Base-by-base conservation (phyloP, 2,888 invertebrate genomes). In the Campopleginae sp. region DNA sequence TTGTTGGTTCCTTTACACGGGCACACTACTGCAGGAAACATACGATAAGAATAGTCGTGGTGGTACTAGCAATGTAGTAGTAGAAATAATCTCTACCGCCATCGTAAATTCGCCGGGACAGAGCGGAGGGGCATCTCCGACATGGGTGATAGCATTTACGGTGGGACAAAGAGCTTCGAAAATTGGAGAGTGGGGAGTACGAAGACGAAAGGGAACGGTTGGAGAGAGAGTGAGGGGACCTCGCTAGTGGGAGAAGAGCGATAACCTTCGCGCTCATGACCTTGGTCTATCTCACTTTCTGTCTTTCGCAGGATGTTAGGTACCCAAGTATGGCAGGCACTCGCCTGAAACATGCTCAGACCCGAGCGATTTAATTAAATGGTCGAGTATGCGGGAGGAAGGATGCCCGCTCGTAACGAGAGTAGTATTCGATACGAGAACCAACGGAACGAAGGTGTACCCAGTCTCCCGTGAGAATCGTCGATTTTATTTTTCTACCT, bases 201-300 rank as follows among this genome's bases (percentile, higher is more conserved):
- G 61, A 84, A 38, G 63, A 74, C 31, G 46, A 76, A 61, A 77
- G 84, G 70, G 80, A 80, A 75, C 19, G 63, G 71, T 46, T 33
- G 75, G 68, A 76, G 71, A 76, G 71, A 31, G 38, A 38, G 63
- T 38, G 75, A 48, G 80, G 87, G 80, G 72, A 33, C 58, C 61
- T 58, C n/a, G 71, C 79, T 58, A 76, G 80, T 83, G 86, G 85
- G 87, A 78, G 87, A 88, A 89, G 89, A 89, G 89, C 91, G 91
- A 91, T 90, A 90, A 92, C 92, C 92, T 91, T 92, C 91, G 89
- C 87, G 89, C 89, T 89, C 88, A 87, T 90, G 92, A 92, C 92
- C 92, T 92, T 92, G 92, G 90, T 88, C 86, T 88, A 87, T 87
- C 88, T 83, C 87, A 58, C 68, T 78, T 66, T 46, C 78, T 78